Conservation (phyloP, 2,797 vertebrate species). For the Yasuhikotakia modesta region DNA sequence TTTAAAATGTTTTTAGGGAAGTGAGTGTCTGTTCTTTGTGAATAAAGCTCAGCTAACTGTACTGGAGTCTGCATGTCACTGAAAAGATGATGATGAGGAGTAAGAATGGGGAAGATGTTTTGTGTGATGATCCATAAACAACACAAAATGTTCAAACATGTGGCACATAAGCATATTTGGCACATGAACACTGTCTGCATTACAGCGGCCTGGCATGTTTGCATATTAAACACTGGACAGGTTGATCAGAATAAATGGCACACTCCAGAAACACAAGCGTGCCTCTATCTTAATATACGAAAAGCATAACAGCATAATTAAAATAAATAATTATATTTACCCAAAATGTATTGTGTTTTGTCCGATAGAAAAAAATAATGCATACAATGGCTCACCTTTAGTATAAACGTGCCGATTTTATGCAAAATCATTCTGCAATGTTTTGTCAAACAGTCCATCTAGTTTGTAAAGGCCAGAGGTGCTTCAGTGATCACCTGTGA, state of each 20-base stretch:
- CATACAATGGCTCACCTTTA: neutral
- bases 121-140: conserved; percentile 15
- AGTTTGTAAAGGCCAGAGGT: conserved; percentile 25
- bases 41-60: conserved; percentile 6
- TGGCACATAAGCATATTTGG: conserved; percentile 42
- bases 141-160: conserved; percentile 17
- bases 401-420: too few species aligned
- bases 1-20: conserved; percentile 1
- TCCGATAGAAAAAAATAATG: neutral
- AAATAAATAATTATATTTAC: conserved; percentile 1
- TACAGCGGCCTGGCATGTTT: conserved; percentile 18
- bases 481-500: neutral
- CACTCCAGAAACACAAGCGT: conserved; percentile 3
- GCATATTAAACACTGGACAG: conserved; percentile 35
- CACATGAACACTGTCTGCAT: conserved; percentile 22
- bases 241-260: conserved; percentile 35
- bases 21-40: conserved; percentile 24
- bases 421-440: too few species aligned
- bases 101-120: neutral
- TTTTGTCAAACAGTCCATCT: conserved; percentile 21
- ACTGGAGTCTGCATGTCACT: neutral
- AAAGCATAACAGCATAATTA: neutral
- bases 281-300: neutral
- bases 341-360: neutral
- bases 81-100: conserved; percentile 19